phyloP scores from a whole-genome alignment of 30 jellyfish, hydroid and myxozoan genomes.

The Aurelia sp. region DNA sequence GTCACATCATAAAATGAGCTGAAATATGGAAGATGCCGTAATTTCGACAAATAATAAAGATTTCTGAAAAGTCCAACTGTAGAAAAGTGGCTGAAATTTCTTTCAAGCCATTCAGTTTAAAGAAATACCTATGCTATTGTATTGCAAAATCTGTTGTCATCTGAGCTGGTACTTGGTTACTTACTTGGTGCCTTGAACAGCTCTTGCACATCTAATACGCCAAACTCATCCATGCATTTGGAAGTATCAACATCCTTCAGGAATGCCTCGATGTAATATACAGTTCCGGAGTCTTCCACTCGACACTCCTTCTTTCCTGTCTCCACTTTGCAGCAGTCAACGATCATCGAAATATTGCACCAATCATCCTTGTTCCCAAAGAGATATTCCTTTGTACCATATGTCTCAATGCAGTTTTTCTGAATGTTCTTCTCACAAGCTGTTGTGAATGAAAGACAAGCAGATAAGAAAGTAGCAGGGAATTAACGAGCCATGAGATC shows the following conservation, averaged over 20 bases:
- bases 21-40: no score
- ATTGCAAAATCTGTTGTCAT: no score
- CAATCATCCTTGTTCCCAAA: constrained; percentile 16
- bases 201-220: constrained; percentile 41
- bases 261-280: constrained; percentile 47
- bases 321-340: constrained; percentile 35
- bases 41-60: no score
- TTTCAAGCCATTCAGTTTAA: no score
- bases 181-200: constrained; percentile 54
- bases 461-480: no score
- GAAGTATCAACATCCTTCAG: constrained; percentile 30
- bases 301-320: constrained; percentile 44
- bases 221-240: constrained; percentile 62
- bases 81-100: no score
- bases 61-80: no score
- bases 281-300: constrained; percentile 57
- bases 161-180: neutral
- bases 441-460: neutral
- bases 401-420: constrained; percentile 33
- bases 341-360: constrained; percentile 31
- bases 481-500: no score
- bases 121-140: no score
- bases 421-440: constrained; percentile 65
- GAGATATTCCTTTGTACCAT: constrained; percentile 36
- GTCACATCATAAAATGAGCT: no score